Conservation (phyloP, 2,888 invertebrate species). For the Euphydryas editha region DNA sequence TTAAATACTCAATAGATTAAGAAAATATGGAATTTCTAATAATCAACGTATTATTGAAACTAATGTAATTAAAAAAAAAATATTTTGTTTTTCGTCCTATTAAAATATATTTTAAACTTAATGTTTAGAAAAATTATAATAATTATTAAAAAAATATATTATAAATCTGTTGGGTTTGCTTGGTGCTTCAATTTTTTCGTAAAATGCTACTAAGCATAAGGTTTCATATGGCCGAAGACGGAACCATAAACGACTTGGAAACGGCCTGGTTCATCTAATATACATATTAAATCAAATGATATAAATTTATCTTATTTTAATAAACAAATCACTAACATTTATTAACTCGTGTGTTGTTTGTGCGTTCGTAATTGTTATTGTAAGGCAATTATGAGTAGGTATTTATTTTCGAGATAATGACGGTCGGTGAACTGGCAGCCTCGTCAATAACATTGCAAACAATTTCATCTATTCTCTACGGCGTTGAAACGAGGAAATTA, state of each 20-base stretch:
- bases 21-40: background rate
- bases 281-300: background rate
- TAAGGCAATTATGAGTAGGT: background rate
- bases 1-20: background rate
- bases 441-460: slow-evolving; percentile 4
- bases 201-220: too few species aligned
- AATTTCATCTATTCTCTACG: background rate
- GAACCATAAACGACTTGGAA: too few species aligned
- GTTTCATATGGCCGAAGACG: too few species aligned
- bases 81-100: too few species aligned
- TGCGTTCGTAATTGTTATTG: background rate
- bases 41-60: too few species aligned
- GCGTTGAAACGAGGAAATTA: background rate
- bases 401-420: slow-evolving; percentile 40
- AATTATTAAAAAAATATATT: too few species aligned
- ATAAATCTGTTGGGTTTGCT: too few species aligned
- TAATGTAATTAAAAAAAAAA: too few species aligned
- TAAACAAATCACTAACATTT: background rate
- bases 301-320: slow-evolving; percentile 13
- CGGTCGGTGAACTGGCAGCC: slow-evolving; percentile 43
- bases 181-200: too few species aligned
- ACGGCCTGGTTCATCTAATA: background rate
- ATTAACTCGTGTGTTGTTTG: slow-evolving; percentile 9
- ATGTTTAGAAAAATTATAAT: too few species aligned
- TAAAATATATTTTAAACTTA: too few species aligned